A percentile compares a stretch with the other conserved stretches of the same genome.
These are phyloP conservation scores for Drosophila orosa DNA, from an alignment of 1,140 invertebrate species.

Conservation along the genomic window DNA sequence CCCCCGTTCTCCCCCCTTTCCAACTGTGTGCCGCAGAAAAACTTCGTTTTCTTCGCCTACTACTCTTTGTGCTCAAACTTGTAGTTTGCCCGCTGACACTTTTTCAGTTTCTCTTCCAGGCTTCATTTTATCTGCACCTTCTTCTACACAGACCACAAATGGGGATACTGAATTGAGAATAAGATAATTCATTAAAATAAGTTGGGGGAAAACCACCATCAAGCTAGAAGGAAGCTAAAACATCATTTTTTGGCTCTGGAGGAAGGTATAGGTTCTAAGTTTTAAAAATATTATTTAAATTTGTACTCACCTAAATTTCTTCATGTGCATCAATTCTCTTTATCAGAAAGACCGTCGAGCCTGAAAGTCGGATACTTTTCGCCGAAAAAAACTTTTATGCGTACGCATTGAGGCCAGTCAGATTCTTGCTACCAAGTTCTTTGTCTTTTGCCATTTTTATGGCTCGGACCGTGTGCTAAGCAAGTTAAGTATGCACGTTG, in stretches of 20 bases:
- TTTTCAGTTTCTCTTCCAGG: conserved; percentile 59
- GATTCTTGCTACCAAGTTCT: conserved; percentile 35
- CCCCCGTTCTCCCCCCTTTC: background rate
- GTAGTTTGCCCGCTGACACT: conserved; percentile 73
- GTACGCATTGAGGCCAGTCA: conserved; percentile 46
- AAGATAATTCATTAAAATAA: background rate
- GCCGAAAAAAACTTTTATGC: conserved; percentile 27
- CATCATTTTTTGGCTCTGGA: background rate
- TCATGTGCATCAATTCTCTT: conserved; percentile 24
- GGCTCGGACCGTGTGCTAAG: conserved; percentile 49
- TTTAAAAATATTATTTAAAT: too few relatives aligned
- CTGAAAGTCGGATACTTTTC: conserved; percentile 33
- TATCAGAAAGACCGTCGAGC: conserved; percentile 65
- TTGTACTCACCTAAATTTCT: background rate
- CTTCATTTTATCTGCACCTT: conserved; percentile 66
- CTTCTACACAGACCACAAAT: background rate
- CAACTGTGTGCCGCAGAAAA: conserved; percentile 35
- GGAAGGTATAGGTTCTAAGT: background rate
- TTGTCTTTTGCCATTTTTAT: conserved; percentile 55
- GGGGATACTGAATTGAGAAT: too few relatives aligned
- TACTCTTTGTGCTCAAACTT: conserved; percentile 43
- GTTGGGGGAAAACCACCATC: rapidly evolving
- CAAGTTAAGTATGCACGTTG: conserved; percentile 45
- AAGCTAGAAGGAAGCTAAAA: background rate
- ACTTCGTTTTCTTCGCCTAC: conserved; percentile 50